Evolutionary conservation across 2,113 vertebrate genomes (phyloP).

Genomic region (Cyrtonyx montezumae): DNA sequence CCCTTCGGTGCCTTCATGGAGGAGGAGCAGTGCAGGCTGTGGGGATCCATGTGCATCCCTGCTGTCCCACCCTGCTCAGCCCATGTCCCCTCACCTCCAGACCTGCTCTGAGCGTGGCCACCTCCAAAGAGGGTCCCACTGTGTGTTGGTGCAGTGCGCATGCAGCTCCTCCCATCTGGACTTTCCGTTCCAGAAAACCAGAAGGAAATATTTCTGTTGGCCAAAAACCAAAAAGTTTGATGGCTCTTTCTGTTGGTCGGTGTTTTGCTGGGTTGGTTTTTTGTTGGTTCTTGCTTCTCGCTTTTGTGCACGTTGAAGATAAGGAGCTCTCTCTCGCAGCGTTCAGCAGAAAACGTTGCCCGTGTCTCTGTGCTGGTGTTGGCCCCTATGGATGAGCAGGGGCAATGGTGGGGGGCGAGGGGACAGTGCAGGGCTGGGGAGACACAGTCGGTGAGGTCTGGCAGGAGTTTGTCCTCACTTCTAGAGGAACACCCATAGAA

Average conservation of each 20-base stretch:
- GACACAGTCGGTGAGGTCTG: neutral
- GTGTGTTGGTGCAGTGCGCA: neutral
- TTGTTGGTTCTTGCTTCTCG: neutral
- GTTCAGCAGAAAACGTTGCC: neutral
- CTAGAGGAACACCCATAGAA: too few species aligned
- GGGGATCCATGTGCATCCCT: neutral
- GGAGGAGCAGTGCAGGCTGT: neutral
- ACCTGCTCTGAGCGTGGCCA: neutral
- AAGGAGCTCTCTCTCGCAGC: neutral
- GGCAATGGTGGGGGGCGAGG: neutral
- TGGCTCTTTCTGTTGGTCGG: neutral
- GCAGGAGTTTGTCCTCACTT: neutral
- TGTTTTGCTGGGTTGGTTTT: neutral
- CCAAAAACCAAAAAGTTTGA: neutral
- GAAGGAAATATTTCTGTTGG: neutral
- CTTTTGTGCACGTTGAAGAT: neutral
- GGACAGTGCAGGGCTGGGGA: neutral
- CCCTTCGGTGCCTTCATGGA: neutral
- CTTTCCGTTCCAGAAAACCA: neutral
- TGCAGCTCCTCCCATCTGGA: neutral
- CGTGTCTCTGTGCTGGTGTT: neutral
- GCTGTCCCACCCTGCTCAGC: neutral
- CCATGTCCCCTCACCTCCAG: neutral
- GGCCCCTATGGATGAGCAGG: neutral
- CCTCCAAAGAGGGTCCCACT: neutral